Percentiles rank a stretch among this genome's conserved stretches.
phyloP scores from a whole-genome alignment of 1,140 invertebrate genomes.

The Leptoteleia sp. region DNA sequence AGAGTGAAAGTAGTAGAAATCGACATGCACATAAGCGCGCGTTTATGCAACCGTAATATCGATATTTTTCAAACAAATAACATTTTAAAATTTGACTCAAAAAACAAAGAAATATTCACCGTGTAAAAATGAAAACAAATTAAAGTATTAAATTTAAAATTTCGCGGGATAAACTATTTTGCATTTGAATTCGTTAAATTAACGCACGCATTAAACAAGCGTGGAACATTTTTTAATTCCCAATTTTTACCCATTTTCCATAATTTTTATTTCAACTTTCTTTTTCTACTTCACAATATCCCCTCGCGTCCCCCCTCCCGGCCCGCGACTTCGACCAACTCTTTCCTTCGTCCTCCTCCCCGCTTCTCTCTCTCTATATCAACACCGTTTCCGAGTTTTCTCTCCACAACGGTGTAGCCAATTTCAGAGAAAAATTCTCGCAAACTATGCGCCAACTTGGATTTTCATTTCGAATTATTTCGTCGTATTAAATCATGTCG shows the following conservation, averaged over 20 bases:
- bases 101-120: neutral
- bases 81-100: slow-evolving; percentile 11
- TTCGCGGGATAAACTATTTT: too few relatives aligned
- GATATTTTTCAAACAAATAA: slow-evolving; percentile 29
- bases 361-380: slow-evolving; percentile 15
- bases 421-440: slow-evolving; percentile 52
- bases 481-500: slow-evolving; percentile 44
- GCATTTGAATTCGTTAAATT: slow-evolving; percentile 80
- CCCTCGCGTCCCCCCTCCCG: too few relatives aligned
- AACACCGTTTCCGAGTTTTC: slow-evolving; percentile 31
- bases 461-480: slow-evolving; percentile 58
- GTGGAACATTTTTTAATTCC: slow-evolving; percentile 54
- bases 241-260: slow-evolving; percentile 18
- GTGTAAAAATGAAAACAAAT: too few relatives aligned
- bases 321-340: too few relatives aligned
- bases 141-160: too few relatives aligned
- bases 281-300: slow-evolving; percentile 50
- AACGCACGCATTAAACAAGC: slow-evolving; percentile 77
- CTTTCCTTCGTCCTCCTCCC: neutral
- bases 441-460: slow-evolving; percentile 46
- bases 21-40: slow-evolving; percentile 29
- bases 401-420: slow-evolving; percentile 33
- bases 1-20: slow-evolving; percentile 64
- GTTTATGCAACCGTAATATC: slow-evolving; percentile 55
- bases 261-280: too few relatives aligned